Base-by-base conservation (phyloP, 2,113 vertebrate species). In the Clarias magur region DNA sequence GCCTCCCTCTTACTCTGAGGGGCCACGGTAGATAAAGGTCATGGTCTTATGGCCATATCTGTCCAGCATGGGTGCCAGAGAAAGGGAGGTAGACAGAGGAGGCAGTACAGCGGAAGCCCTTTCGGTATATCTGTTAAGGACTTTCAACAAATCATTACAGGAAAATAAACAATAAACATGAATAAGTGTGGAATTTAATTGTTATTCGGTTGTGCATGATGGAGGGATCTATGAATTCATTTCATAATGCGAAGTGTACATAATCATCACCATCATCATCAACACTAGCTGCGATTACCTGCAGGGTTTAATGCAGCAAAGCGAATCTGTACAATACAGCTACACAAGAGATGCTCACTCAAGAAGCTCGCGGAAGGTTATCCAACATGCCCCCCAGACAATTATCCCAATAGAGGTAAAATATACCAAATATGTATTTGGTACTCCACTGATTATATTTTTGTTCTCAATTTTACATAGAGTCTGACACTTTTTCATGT, bases 41-140 rank as follows among this genome's bases (percentile, higher is more conserved):
- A 89, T 84, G 73, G 82, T 85, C 91, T 88, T 84, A 57, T 67
- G 85, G 91, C 89, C 84, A 85, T 13, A 59, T 90, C 84, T 88
- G 63, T 85, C 62, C 79, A 23, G 84, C 48, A 68, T 87, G 83
- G 62, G 82, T 82, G 87, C 78, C 72, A 86, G 60, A 81, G 72
- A 80, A 85, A 57, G n/a, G 62, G 67, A 83, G 87, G 57, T 60
- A 73, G 85, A 84, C 65, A 84, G 86, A 73, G 48, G 25, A 73
- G 56, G 80, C 59, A 60, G 65, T 78, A 72, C 63, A 70, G 82
- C 15, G 48, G 48, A 17, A 80, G 60, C 78, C 56, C 54, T 25
- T 62, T 25, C 10, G 2, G 2, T 48, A 62, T 76, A 76, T 2
- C 12, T 8, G 12, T 53, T 25, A 79, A 30, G 27, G 56, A 11